A percentile compares a stretch with the other conserved stretches of the same genome.
phyloP scores from a whole-genome alignment of 2,113 vertebrate genomes.

The Gopherus evgoodei region DNA sequence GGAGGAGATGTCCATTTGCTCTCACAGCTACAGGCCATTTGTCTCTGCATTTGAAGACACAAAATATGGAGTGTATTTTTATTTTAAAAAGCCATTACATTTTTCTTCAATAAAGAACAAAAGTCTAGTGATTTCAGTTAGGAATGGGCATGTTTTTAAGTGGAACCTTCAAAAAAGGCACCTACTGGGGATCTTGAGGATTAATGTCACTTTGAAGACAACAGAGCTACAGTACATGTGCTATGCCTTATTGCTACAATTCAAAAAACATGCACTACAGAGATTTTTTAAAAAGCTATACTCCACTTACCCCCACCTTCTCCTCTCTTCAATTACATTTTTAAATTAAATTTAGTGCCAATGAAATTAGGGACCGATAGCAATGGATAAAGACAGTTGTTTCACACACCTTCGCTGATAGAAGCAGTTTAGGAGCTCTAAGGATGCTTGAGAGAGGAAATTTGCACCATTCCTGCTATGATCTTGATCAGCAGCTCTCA shows the following conservation, averaged over 20 bases:
- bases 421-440: not conserved
- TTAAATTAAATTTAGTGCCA: not conserved
- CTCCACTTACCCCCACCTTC: accelerated
- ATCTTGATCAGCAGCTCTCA: not conserved
- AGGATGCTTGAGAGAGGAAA: not conserved
- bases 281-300: not conserved
- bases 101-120: not conserved
- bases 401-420: accelerated
- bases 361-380: not conserved
- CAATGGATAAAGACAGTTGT: accelerated
- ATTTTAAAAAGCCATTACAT: not conserved
- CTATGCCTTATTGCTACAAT: not conserved
- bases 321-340: not conserved
- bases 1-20: constrained; percentile 96
- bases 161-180: not conserved
- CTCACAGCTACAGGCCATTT: constrained; percentile 95
- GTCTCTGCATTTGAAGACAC: constrained; percentile 78
- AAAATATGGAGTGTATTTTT: not conserved
- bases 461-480: not conserved
- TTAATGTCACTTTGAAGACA: not conserved
- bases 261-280: not conserved
- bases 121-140: not conserved
- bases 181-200: not conserved
- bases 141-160: not conserved
- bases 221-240: not conserved